phyloP scores from a whole-genome alignment of 2,797 vertebrate species.

The Pangasius krempfi region DNA sequence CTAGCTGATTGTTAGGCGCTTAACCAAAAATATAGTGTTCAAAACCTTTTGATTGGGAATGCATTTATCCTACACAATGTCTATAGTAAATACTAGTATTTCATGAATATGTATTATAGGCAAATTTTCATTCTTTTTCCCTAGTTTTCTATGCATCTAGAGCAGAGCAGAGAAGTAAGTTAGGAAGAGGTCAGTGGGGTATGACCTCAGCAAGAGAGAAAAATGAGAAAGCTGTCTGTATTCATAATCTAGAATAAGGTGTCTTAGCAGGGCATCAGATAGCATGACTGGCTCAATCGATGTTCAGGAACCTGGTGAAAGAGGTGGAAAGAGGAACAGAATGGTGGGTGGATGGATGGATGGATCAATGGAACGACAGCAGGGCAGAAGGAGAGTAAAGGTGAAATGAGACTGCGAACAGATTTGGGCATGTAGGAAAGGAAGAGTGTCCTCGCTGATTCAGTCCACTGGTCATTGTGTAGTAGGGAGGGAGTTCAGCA shows the following conservation, averaged over 20 bases:
- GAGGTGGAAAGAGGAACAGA: not conserved
- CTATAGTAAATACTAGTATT: not conserved
- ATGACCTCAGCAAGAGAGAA: not conserved
- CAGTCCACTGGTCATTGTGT: constrained; percentile 1
- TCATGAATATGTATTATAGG: not conserved
- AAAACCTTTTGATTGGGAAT: not conserved
- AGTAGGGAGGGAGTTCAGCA: constrained; percentile 1
- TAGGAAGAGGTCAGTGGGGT: not conserved
- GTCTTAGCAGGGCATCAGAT: constrained; percentile 35
- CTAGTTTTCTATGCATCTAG: not conserved
- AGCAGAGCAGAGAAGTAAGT: not conserved
- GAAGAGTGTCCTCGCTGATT: constrained; percentile 1
- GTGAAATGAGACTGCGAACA: not conserved
- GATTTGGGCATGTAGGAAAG: not conserved
- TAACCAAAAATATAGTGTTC: not conserved
- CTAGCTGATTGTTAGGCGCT: not conserved
- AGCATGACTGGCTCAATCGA: constrained; percentile 34
- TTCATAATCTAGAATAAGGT: constrained; percentile 31
- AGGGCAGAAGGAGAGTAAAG: not conserved
- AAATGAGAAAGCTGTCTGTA: constrained; percentile 28
- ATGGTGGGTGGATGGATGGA: not conserved
- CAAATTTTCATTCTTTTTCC: not conserved
- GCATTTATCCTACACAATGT: not conserved
- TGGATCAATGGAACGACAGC: not conserved
- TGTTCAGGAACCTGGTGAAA: constrained; percentile 29